Base-by-base conservation (phyloP, 2,797 vertebrate species). In the Florisuga fusca region DNA sequence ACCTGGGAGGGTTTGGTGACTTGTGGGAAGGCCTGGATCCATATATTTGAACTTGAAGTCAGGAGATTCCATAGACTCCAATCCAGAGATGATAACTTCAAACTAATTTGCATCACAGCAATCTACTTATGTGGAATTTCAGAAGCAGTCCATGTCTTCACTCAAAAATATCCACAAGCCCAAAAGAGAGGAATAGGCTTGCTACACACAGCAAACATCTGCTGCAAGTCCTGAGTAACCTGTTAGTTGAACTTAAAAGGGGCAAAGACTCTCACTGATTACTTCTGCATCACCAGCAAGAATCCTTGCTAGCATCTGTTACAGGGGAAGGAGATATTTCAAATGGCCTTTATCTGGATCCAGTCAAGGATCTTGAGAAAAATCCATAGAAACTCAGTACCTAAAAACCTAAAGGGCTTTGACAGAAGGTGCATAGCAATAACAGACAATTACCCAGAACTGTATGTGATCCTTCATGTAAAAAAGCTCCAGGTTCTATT, bases 251-350 rank as follows among this genome's bases (percentile, higher is more conserved):
- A 45, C 54, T 84, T 21, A 34, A 25, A 94, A 90, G 62, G 91
- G 84, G 46, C 66, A 83, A 94, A 66, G 89, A 89, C 76, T 69
- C 78, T 81, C 51, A 45, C 43, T 55, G 82, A 87, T 94, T 80
- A 94, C 54, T 71, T 95, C 88, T 89, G 89, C 94, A 93, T 78
- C 87, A 84, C 34, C 64, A 85, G 61, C 33, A 73, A 83, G 38
- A 3, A 25, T 89, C 94, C 90, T 95, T 94, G 82, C 38, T 63
- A 75, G 48, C 83, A 59, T 88, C 84, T 95, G 73, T 71, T 94
- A 69, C 34, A 31, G 13, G n/a, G 21, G 3, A 94, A 61, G 36
- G 9, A 67, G 48, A 66, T 78, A 75, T 46, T 69, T 91, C 62
- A 54, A 19, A 33, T 17, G 11, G 38, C 69, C 31, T 50, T 85